Conservation (phyloP, 2,113 vertebrate genomes). For the Nycticryphes semicollaris region DNA sequence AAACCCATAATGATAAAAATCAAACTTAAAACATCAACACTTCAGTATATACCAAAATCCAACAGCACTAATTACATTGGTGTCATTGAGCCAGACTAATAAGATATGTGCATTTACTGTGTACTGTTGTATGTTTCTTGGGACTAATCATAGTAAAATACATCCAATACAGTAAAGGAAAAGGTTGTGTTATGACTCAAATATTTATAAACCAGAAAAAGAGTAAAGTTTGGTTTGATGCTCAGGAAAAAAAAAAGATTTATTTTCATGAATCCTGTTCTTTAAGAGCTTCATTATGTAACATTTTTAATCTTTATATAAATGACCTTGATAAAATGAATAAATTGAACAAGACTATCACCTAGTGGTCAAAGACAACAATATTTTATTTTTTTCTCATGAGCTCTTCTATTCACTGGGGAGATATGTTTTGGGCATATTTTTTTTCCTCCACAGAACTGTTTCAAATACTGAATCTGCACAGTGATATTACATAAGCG, state of each 20-base stretch:
- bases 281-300: not conserved
- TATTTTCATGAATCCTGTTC: conserved; percentile 11
- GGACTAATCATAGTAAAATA: conserved; percentile 1
- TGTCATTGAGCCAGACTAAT: not conserved
- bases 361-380: conserved; percentile 55
- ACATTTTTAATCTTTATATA: conserved; percentile 72
- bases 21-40: not conserved
- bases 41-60: not conserved
- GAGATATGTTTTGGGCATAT: not conserved
- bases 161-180: not conserved
- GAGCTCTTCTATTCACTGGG: not conserved
- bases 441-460: not conserved
- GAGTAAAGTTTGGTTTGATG: not conserved
- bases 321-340: conserved; percentile 62
- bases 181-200: not conserved
- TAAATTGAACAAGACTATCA: conserved; percentile 71
- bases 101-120: not conserved
- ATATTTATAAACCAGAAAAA: conserved; percentile 20
- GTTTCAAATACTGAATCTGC: not conserved
- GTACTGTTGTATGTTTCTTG: not conserved
- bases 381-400: not conserved
- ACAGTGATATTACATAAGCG: not conserved
- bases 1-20: not conserved
- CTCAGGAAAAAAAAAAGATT: not conserved
- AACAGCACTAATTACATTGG: not conserved